Evolutionary conservation across 2,888 invertebrate species (phyloP).

Genomic region (Caenorhabditis japonica): DNA sequence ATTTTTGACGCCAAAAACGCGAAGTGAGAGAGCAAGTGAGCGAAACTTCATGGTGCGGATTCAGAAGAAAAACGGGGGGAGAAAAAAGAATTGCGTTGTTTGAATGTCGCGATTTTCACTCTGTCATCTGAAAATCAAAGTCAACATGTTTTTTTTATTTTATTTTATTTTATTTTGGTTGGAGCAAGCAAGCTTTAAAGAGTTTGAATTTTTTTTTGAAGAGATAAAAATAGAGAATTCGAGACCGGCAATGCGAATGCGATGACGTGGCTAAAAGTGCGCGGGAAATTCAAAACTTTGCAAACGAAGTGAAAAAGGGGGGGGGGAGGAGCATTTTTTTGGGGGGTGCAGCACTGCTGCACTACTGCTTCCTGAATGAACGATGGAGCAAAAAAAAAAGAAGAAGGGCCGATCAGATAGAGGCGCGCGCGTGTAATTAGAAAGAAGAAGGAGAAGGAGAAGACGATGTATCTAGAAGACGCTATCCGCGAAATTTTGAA

Average conservation of each 20-base stretch:
- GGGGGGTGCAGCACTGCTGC: too few species aligned
- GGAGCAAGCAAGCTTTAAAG: too few species aligned
- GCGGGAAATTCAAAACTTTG: constrained; percentile 40
- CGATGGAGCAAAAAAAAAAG: constrained; percentile 17
- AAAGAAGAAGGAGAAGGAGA: constrained; percentile 28
- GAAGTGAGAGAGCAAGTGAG: constrained; percentile 73
- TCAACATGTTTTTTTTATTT: too few species aligned
- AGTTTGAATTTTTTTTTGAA: too few species aligned
- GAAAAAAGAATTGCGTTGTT: too few species aligned
- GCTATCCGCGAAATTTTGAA: constrained; percentile 30
- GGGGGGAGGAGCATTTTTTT: too few species aligned
- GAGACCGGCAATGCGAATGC: background rate
- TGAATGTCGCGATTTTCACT: constrained; percentile 9
- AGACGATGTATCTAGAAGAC: background rate
- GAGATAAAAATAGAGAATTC: background rate
- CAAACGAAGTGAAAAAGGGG: too few species aligned
- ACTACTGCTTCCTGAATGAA: background rate
- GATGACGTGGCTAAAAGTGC: background rate
- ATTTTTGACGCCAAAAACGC: constrained; percentile 71
- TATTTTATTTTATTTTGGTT: too few species aligned
- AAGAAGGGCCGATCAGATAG: constrained; percentile 46
- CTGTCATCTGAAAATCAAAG: constrained; percentile 40
- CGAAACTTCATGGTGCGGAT: constrained; percentile 71
- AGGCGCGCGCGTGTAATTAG: constrained; percentile 36
- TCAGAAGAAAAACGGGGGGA: too few species aligned